Evolutionary conservation across 2,888 invertebrate genomes (phyloP).

Genomic region (Lycophotia porphyrea): DNA sequence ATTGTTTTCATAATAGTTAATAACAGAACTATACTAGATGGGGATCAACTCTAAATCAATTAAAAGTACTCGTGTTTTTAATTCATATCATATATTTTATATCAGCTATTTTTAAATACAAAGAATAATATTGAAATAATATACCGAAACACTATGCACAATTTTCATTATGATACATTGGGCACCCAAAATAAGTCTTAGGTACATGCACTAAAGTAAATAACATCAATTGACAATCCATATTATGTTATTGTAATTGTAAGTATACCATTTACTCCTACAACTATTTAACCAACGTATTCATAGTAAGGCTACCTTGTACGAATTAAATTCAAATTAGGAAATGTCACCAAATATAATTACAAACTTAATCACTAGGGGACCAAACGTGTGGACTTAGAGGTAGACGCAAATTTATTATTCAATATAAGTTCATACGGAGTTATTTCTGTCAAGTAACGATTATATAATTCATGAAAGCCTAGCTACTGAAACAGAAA

Average conservation of each 20-base stretch:
- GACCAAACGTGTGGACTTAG: constrained; percentile 53
- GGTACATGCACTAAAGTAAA: constrained; percentile 49
- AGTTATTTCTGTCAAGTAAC: constrained; percentile 18
- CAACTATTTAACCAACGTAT: constrained; percentile 58
- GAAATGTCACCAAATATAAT: constrained; percentile 54
- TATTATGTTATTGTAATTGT: constrained; percentile 49
- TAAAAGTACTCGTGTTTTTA: constrained; percentile 32
- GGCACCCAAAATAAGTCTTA: constrained; percentile 49
- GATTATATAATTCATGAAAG: constrained; percentile 25
- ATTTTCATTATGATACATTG: constrained; percentile 51
- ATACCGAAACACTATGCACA: constrained; percentile 48
- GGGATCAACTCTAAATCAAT: constrained; percentile 18
- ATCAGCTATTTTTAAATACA: constrained; percentile 57
- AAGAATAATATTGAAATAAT: constrained; percentile 56
- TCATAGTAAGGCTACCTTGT: constrained; percentile 52
- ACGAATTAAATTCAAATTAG: constrained; percentile 54
- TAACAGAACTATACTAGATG: background rate
- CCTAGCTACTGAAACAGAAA: constrained; percentile 33
- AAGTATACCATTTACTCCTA: constrained; percentile 61
- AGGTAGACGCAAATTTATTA: constrained; percentile 26
- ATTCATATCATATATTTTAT: constrained; percentile 62
- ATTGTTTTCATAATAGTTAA: background rate
- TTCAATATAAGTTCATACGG: constrained; percentile 30
- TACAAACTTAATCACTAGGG: constrained; percentile 57
- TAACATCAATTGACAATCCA: constrained; percentile 61